A percentile compares a stretch with the other conserved stretches of the same genome.
These are phyloP conservation scores for Girardinichthys multiradiatus DNA, from an alignment of 2,113 vertebrate genomes.

Conservation along the genomic window DNA sequence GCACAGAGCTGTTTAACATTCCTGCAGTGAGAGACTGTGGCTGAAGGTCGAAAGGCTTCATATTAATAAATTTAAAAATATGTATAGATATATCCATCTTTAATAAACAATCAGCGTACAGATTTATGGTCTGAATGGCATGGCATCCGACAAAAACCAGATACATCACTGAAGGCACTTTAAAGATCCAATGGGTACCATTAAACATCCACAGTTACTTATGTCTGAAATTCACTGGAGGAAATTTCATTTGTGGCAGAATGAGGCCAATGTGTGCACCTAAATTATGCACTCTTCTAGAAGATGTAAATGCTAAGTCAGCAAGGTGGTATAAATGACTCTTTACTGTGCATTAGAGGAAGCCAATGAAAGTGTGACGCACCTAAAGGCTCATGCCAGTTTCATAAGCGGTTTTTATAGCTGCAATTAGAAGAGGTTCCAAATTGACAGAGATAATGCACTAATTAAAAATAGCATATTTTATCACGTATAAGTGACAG, in stretches of 20 bases:
- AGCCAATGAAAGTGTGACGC: neutral
- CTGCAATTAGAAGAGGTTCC: conserved; percentile 25
- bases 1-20: conserved; percentile 64
- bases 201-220: conserved; percentile 46
- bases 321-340: conserved; percentile 15
- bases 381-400: neutral
- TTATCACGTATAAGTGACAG: conserved; percentile 25
- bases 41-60: conserved; percentile 21
- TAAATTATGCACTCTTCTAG: conserved; percentile 60
- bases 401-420: conserved; percentile 21
- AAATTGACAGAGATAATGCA: conserved; percentile 10
- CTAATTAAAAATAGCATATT: conserved; percentile 38
- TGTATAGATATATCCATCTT: neutral
- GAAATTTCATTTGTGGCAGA: conserved; percentile 61
- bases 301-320: conserved; percentile 42
- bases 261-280: conserved; percentile 59
- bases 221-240: conserved; percentile 45
- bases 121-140: conserved; percentile 17
- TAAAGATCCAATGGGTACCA: conserved; percentile 27
- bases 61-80: neutral
- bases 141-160: conserved; percentile 14
- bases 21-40: conserved; percentile 39
- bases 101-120: conserved; percentile 1
- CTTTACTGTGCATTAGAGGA: conserved; percentile 20
- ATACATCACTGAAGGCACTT: conserved; percentile 18